Conservation (phyloP, 64 coral and sea anemone genomes). For the Porites australiensis region DNA sequence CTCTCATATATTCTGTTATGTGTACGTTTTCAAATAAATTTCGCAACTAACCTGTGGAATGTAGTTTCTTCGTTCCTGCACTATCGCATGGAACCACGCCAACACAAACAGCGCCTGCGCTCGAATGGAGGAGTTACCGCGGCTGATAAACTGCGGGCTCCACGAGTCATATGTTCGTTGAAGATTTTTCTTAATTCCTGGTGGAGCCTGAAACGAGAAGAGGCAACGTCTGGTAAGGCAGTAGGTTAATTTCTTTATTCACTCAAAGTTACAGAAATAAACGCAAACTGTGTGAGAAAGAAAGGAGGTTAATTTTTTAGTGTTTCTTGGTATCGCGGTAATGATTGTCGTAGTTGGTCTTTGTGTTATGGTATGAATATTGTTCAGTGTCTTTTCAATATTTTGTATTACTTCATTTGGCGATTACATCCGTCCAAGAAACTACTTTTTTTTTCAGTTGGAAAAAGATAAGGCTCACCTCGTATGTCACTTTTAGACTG, state of each 20-base stretch:
- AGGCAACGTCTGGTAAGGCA: background rate
- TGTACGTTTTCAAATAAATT: background rate
- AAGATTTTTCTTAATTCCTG: constrained; percentile 97
- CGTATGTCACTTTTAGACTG: constrained; percentile 96
- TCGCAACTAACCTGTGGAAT: constrained; percentile 80
- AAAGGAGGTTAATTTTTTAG: too few species aligned
- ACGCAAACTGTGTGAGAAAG: too few species aligned
- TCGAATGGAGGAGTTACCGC: constrained; percentile 91
- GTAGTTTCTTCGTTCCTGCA: constrained; percentile 97
- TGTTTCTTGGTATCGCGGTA: too few species aligned
- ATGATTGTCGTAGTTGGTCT: too few species aligned
- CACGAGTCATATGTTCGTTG: constrained; percentile 98
- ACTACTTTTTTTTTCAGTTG: too few species aligned
- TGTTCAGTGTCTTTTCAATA: too few species aligned
- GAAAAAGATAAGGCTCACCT: constrained; percentile 61
- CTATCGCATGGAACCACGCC: constrained; percentile 97
- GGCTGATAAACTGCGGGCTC: constrained; percentile 88
- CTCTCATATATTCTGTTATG: too few species aligned
- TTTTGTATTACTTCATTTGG: too few species aligned
- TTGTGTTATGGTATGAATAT: too few species aligned
- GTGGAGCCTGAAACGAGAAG: constrained; percentile 72
- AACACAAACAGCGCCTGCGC: constrained; percentile 97
- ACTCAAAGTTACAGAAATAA: too few species aligned
- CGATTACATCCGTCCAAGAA: too few species aligned
- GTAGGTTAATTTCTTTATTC: too few species aligned